phyloP scores from a whole-genome alignment of 2,797 vertebrate genomes.

The Gobio occitaniae region DNA sequence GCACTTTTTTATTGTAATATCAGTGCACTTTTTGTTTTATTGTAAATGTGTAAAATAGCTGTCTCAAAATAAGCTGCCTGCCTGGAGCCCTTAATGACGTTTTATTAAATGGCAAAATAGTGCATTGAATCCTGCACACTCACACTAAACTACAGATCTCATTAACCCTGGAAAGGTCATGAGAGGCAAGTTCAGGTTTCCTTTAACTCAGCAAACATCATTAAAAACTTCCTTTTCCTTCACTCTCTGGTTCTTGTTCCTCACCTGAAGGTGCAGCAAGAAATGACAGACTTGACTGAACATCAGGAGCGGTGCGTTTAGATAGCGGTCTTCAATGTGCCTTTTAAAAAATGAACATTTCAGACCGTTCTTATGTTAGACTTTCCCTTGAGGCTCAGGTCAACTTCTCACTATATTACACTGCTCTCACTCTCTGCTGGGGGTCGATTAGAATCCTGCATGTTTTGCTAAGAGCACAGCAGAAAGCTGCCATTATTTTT shows the following conservation, averaged over 20 bases:
- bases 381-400: conserved; percentile 76
- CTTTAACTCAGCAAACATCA: conserved; percentile 56
- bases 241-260: conserved; percentile 64
- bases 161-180: conserved; percentile 51
- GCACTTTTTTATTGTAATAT: background rate
- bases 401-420: conserved; percentile 73
- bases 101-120: conserved; percentile 15
- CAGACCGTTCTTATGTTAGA: conserved; percentile 79
- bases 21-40: background rate
- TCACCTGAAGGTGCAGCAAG: conserved; percentile 62
- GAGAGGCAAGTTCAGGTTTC: conserved; percentile 27
- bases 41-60: background rate
- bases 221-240: conserved; percentile 59
- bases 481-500: conserved; percentile 73
- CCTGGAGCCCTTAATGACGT: conserved; percentile 14
- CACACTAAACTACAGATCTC: conserved; percentile 51
- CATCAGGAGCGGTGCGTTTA: conserved; percentile 75
- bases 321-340: conserved; percentile 74
- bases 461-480: conserved; percentile 66
- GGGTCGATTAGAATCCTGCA: conserved; percentile 80
- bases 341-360: conserved; percentile 86
- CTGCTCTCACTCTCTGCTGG: conserved; percentile 59
- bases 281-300: conserved; percentile 71
- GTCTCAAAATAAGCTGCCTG: conserved; percentile 7
- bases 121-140: conserved; percentile 45